Base-by-base conservation (phyloP, 2,888 invertebrate species). In the Volucella inflata region DNA sequence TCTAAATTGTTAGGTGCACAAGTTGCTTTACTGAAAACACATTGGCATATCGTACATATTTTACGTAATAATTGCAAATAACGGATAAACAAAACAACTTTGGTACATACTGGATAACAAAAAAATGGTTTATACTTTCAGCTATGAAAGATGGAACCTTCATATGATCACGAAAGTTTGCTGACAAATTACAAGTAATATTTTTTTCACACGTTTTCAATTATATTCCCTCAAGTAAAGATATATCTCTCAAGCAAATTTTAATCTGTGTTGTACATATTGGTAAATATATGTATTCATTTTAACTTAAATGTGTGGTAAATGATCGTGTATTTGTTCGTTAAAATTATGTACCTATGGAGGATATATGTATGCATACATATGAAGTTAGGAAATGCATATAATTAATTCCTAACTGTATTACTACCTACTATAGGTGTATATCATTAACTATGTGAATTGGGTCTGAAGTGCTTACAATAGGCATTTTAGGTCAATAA, bases 121-220 rank as follows among this genome's bases (percentile, higher is more conserved):
- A 30, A 76, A 85, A 67, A 81, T 85, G 85, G 53, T 81, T 72
- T 72, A 62, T 82, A 80, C 72, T 68, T 79, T 46, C 71, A 77
- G 81, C 83, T 80, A 87, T 87, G 87, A 88, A 91, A 90, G 90
- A 91, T 91, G 91, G 91, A 91, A 90, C 91, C 91, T 90, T 90
- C 91, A 91, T 91, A 91, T 91, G 91, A 91, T 91, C 91, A 91
- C 91, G 91, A 91, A 91, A 91, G 91, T 90, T 90, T 91, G 89
- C 91, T 91, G 90, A 91, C 91, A 91, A 91, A 91, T 91, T 91
- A 91, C 91, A 91, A 91, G 91, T 91, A 91, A 91, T 90, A 91
- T 90, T 81, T 80, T 81, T 85, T 77, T 81, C 81, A 81, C 80
- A 81, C 51, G 68, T 85, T 81, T 85, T 85, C 30, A 76, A 85